Conservation (phyloP, 2,888 invertebrate genomes). For the Beris morrisii region DNA sequence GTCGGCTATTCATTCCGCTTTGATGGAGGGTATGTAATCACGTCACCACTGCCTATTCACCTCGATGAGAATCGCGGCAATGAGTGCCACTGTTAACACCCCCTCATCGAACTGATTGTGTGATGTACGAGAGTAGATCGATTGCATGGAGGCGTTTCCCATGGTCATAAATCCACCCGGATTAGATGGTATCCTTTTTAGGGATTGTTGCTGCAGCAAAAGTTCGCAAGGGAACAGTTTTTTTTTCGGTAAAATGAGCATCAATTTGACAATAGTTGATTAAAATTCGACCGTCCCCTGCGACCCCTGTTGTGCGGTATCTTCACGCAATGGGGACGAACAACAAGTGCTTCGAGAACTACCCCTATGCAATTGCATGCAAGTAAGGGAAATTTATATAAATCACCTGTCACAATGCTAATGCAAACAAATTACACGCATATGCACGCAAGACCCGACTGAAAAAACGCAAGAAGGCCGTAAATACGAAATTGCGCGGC, state of each 20-base stretch:
- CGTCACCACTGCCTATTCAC: conserved; percentile 5
- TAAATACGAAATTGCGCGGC: conserved; percentile 7
- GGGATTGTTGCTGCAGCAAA: conserved; percentile 22
- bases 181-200: conserved; percentile 34
- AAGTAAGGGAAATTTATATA: conserved; percentile 37
- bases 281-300: neutral
- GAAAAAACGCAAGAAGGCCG: conserved; percentile 6
- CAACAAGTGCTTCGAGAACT: no score
- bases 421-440: conserved; percentile 37
- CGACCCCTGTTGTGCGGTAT: no score
- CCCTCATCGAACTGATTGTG: neutral
- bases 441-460: neutral
- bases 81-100: conserved; percentile 11
- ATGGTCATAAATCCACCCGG: conserved; percentile 38
- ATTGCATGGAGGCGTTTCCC: conserved; percentile 36
- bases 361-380: conserved; percentile 21
- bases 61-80: conserved; percentile 23
- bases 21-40: conserved; percentile 16
- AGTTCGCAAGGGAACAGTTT: no score
- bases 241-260: no score
- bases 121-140: neutral
- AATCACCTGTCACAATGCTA: conserved; percentile 37
- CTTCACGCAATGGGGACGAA: no score
- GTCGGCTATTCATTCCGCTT: conserved; percentile 5
- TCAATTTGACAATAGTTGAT: conserved; percentile 1